phyloP scores from a whole-genome alignment of 2,888 invertebrate genomes.

The Cancer borealis region DNA sequence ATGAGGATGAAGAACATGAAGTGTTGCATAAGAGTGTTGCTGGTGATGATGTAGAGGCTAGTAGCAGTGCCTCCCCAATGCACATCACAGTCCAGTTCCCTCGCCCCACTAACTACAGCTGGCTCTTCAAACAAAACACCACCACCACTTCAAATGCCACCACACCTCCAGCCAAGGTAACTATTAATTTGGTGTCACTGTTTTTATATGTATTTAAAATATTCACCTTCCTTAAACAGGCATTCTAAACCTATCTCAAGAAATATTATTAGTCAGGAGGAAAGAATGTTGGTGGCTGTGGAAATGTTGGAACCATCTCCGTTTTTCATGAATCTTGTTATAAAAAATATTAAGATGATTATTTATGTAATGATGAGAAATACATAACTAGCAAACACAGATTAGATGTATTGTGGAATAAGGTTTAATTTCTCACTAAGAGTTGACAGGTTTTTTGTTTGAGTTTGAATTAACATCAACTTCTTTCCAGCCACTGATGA shows the following conservation, averaged over 20 bases:
- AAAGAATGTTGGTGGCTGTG: too few species aligned
- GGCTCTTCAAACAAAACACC: conserved; percentile 55
- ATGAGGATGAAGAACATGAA: conserved; percentile 74
- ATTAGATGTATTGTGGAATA: too few species aligned
- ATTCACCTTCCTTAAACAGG: too few species aligned
- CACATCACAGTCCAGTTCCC: conserved; percentile 69
- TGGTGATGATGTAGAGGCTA: conserved; percentile 53
- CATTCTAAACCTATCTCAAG: too few species aligned
- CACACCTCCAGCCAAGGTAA: conserved; percentile 44
- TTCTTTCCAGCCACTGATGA: not conserved
- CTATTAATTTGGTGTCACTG: not conserved
- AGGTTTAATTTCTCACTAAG: not conserved
- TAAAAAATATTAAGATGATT: too few species aligned
- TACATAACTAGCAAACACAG: too few species aligned
- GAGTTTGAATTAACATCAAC: not conserved
- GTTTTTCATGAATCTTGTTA: not conserved
- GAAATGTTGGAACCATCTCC: not conserved
- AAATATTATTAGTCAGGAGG: too few species aligned
- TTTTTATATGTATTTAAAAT: too few species aligned
- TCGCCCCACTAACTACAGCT: conserved; percentile 57
- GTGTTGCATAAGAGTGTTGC: conserved; percentile 75
- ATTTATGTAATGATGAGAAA: too few species aligned
- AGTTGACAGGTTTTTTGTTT: not conserved
- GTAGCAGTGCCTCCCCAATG: conserved; percentile 42
- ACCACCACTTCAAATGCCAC: not conserved